Evolutionary conservation across 2,888 invertebrate genomes (phyloP).

Genomic region (Microplitis manilae): DNA sequence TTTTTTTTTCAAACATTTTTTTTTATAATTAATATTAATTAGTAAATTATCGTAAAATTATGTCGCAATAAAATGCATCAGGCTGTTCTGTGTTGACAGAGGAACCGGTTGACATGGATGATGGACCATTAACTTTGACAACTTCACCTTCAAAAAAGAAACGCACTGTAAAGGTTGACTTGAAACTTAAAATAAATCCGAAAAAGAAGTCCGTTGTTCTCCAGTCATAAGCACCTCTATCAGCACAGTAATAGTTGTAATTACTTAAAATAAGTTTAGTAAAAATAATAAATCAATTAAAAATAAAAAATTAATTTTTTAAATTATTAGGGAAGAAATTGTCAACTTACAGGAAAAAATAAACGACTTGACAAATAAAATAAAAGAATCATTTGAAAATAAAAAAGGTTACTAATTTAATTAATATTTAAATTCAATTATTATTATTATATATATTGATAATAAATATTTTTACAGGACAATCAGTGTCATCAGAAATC

Average conservation of each 20-base stretch:
- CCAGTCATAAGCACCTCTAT: conserved; percentile 64
- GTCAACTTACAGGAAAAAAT: conserved; percentile 86
- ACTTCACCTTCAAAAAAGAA: conserved; percentile 66
- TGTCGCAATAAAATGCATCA: conserved; percentile 23
- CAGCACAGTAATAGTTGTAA: conserved; percentile 64
- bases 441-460: background rate
- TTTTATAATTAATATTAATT: too few relatives aligned
- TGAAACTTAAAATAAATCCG: conserved; percentile 69
- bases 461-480: conserved; percentile 30
- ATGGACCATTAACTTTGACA: conserved; percentile 53
- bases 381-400: conserved; percentile 59
- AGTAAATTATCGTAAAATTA: background rate
- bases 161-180: conserved; percentile 69
- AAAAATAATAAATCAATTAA: background rate
- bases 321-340: conserved; percentile 79
- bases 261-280: background rate
- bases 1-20: too few relatives aligned
- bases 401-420: conserved; percentile 55
- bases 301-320: conserved; percentile 40
- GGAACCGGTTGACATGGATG: conserved; percentile 61
- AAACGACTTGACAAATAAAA: conserved; percentile 76
- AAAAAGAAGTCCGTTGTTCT: conserved; percentile 65
- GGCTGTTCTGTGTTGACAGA: conserved; percentile 68
- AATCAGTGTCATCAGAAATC: conserved; percentile 11
- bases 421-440: conserved; percentile 23